Conservation (phyloP, 2,797 vertebrate genomes). For the Hippocampus kuda region DNA sequence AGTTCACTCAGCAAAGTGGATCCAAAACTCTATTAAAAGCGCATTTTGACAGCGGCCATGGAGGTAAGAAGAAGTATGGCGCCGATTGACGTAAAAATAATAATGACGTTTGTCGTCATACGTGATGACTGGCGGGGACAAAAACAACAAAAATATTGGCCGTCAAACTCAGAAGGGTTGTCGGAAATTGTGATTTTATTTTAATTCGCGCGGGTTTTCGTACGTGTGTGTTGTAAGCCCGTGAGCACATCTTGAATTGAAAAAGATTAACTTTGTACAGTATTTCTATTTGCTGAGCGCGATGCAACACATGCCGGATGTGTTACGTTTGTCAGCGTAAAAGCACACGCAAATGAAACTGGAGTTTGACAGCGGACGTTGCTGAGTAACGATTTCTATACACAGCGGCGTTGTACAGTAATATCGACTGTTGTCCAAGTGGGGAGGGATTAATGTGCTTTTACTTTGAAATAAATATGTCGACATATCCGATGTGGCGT, state of each 20-base stretch:
- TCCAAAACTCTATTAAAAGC: constrained; percentile 45
- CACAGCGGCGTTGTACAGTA: not conserved
- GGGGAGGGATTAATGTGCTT: not conserved
- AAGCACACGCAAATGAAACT: not conserved
- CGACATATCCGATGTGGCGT: constrained; percentile 13
- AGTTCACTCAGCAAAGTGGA: constrained; percentile 55
- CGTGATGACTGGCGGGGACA: constrained; percentile 11
- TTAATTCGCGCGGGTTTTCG: no score
- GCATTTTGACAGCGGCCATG: constrained; percentile 60
- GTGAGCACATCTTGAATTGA: not conserved
- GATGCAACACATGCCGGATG: not conserved
- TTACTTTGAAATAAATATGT: constrained; percentile 28
- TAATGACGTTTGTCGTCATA: constrained; percentile 14
- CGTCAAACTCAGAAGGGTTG: constrained; percentile 32
- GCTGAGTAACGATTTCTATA: not conserved
- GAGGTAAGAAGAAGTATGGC: constrained; percentile 65
- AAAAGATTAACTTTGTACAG: not conserved
- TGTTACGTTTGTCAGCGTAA: not conserved
- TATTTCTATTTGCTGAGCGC: not conserved
- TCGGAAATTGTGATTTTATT: constrained; percentile 7
- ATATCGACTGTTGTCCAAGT: not conserved
- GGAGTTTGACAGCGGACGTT: not conserved
- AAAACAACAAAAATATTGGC: constrained; percentile 11
- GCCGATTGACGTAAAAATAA: constrained; percentile 18
- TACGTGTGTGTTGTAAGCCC: no score